Evolutionary conservation across 2,888 invertebrate genomes (phyloP), one percentile per base, ranked within the genome.

Genomic region (Molanna angustata): DNA sequence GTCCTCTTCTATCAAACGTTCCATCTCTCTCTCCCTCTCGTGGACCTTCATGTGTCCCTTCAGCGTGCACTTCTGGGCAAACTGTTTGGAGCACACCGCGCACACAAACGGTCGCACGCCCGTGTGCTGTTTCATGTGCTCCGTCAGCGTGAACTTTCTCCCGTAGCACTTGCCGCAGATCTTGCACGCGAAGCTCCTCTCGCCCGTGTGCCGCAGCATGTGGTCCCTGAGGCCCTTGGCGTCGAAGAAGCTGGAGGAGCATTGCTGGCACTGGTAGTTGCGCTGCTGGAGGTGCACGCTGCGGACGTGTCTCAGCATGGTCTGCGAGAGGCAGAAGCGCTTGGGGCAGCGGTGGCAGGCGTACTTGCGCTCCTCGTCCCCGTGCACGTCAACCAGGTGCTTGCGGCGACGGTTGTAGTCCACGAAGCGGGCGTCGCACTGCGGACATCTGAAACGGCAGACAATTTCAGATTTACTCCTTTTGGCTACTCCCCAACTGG

Each of bases 91-190:
- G 31, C 54, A 54, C 4, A 46, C 21, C 3, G 45, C n/a, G 21
- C 54, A 54, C 3, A 35, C 33, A 19, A 50, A 54, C 1, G 27
- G 19, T 22, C 44, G 50, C 9, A 37, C 42, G 7, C 47, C 50
- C 3, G 40, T 41, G n/a, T 54, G 50, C 3, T 35, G 49, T 14
- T 46, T 49, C 45, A 49, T 49, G 20, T 46, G 54, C 41, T 48
- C 49, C 11, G n/a, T 35, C n/a, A 49, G 37, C 11, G 50, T 49
- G 16, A 16, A 49, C 16, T 32, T 35, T 6, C 49, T 22, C 3
- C 37, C 40, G 14, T 21, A 54, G 2, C 40, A 27, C 19, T 54
- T 54, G 21, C 18, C 27, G 32, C 51, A 54, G 4, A 51, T 18
- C 19, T 41, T 17, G 18, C 54, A 54, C 7, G 31, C 35, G n/a